Evolutionary conservation across 1,140 invertebrate genomes (phyloP).

Genomic region (Neodiprion virginianus): DNA sequence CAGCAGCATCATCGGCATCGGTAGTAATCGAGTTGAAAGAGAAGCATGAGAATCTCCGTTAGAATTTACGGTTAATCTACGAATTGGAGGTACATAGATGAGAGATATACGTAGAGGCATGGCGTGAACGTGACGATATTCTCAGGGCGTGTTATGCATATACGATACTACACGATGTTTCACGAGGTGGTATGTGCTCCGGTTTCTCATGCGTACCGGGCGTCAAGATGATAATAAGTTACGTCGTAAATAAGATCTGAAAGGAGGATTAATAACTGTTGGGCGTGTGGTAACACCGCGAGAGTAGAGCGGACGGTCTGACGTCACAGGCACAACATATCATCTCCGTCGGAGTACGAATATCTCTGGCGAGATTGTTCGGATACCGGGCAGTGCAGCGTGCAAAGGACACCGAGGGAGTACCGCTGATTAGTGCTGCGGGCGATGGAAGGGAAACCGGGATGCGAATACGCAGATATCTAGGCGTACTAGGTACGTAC

Average conservation of each 20-base stretch:
- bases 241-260: slow-evolving; percentile 3
- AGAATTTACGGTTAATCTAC: slow-evolving; percentile 4
- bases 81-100: not conserved
- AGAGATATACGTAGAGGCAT: not conserved
- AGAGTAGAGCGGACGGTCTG: not conserved
- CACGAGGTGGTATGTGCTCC: not conserved
- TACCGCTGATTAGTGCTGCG: no score
- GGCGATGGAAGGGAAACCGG: no score
- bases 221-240: slow-evolving; percentile 7
- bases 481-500: no score
- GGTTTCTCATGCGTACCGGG: not conserved
- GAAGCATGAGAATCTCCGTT: not conserved
- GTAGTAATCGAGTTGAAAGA: no score
- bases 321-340: not conserved
- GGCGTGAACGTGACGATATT: not conserved
- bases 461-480: not conserved
- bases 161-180: not conserved
- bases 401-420: not conserved
- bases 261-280: not conserved
- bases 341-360: not conserved
- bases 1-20: no score
- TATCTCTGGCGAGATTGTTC: not conserved
- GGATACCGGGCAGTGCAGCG: not conserved
- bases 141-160: not conserved
- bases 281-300: not conserved